Percentiles rank a stretch among this genome's conserved stretches.
These are phyloP conservation scores for Pangasius sanitwongsei DNA, from an alignment of 2,797 vertebrate genomes.

Conservation along the genomic window DNA sequence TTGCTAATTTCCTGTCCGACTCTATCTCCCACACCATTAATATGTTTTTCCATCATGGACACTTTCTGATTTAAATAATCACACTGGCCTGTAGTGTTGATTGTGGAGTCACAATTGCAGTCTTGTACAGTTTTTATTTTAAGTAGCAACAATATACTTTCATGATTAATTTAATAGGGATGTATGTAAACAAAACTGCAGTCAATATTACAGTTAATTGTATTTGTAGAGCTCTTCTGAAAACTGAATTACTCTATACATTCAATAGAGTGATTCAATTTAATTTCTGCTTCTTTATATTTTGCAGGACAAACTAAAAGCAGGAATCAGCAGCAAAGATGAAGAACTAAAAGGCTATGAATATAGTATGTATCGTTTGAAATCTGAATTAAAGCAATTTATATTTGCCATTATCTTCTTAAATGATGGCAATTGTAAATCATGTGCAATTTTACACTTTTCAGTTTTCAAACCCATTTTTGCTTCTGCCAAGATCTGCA, in stretches of 20 bases:
- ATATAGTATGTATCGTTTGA: slow-evolving; percentile 70
- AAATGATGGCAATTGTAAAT: not conserved
- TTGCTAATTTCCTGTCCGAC: not conserved
- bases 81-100: not conserved
- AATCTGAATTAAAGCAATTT: not conserved
- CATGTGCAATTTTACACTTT: not conserved
- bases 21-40: not conserved
- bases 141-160: not conserved
- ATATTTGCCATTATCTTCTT: not conserved
- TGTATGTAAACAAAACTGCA: not conserved
- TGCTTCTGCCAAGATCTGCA: slow-evolving; percentile 89
- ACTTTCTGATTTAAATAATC: not conserved
- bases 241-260: not conserved
- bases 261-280: not conserved
- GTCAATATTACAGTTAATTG: not conserved
- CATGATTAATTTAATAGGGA: not conserved
- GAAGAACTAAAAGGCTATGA: slow-evolving; percentile 70
- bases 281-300: not conserved
- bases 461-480: slow-evolving; percentile 93
- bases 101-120: not conserved
- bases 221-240: not conserved
- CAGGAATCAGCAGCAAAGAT: slow-evolving; percentile 71
- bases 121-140: not conserved
- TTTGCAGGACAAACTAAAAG: slow-evolving; percentile 68
- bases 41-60: not conserved